Conservation (phyloP, 2,113 vertebrate genomes). For the Bungarus multicinctus region DNA sequence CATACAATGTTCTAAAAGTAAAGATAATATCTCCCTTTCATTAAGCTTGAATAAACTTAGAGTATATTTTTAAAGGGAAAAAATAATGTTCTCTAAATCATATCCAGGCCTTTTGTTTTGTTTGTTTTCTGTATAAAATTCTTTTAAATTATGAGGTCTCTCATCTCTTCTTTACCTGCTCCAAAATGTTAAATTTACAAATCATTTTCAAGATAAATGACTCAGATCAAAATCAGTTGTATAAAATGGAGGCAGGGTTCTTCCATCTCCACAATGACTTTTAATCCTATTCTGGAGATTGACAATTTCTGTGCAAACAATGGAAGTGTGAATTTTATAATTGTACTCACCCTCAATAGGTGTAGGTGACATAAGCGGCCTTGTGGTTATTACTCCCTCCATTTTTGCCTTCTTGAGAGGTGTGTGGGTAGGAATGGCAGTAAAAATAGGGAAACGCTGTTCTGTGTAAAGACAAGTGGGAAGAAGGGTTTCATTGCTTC, state of each 20-base stretch:
- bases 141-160: not conserved
- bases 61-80: not conserved
- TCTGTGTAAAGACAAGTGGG: not conserved
- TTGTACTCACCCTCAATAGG: conserved; percentile 4
- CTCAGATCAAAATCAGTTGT: not conserved
- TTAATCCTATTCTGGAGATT: not conserved
- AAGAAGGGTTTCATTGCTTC: not conserved
- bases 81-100: not conserved
- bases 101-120: not conserved
- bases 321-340: not conserved
- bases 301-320: not conserved
- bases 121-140: not conserved
- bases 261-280: not conserved
- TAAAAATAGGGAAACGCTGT: conserved; percentile 6
- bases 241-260: not conserved
- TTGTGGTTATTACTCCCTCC: not conserved
- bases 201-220: not conserved
- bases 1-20: not conserved
- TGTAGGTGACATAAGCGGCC: not conserved
- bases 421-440: not conserved
- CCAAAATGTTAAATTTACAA: not conserved
- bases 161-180: not conserved
- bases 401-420: not conserved
- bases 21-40: not conserved
- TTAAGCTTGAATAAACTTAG: not conserved